Conservation (phyloP, 1,140 invertebrate genomes). For the Pomacea maculata region DNA sequence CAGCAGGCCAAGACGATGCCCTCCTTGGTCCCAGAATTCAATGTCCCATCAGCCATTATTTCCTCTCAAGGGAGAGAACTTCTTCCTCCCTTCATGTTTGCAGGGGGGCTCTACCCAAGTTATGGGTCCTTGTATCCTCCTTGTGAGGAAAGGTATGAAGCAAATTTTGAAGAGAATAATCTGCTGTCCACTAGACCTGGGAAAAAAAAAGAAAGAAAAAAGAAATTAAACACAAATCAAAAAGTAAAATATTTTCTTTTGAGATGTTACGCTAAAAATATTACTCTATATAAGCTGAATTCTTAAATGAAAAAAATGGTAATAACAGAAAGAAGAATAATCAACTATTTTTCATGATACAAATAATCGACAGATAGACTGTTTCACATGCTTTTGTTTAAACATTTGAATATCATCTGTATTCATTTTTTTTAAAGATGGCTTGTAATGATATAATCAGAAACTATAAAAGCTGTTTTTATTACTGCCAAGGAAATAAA, state of each 20-base stretch:
- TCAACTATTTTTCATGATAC: not conserved
- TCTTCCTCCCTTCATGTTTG: constrained; percentile 13
- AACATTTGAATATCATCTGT: too few relatives aligned
- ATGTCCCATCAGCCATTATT: not conserved
- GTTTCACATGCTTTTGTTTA: too few relatives aligned
- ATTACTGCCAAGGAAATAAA: too few relatives aligned
- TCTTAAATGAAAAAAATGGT: not conserved
- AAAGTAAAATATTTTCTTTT: not conserved
- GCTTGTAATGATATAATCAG: too few relatives aligned
- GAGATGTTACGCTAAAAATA: not conserved
- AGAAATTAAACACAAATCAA: not conserved
- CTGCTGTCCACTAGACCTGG: constrained; percentile 10
- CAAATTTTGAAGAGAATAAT: not conserved
- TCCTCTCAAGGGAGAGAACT: constrained; percentile 23
- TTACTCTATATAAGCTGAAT: not conserved
- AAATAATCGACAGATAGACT: too few relatives aligned
- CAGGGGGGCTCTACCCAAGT: constrained; percentile 25
- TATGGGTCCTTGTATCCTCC: constrained; percentile 22
- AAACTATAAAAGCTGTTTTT: too few relatives aligned
- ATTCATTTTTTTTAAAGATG: too few relatives aligned
- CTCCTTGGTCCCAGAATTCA: constrained; percentile 12
- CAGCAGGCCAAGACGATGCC: constrained; percentile 13
- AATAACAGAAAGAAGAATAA: not conserved
- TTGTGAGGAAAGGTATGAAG: constrained; percentile 20
- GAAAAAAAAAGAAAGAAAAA: constrained; percentile 16